Base-by-base conservation (phyloP, 2,888 invertebrate genomes). In the Brenthis hecate region DNA sequence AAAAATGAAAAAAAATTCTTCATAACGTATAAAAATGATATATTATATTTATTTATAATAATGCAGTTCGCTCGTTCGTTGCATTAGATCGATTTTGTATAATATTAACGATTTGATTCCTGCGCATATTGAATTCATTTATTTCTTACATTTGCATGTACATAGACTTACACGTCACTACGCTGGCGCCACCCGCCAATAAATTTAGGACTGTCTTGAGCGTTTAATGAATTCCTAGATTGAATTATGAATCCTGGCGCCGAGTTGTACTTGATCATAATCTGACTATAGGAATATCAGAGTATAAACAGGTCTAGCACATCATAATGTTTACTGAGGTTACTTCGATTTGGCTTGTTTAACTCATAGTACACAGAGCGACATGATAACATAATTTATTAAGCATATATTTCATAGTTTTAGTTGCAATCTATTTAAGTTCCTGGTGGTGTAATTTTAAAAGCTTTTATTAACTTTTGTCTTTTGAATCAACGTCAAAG, bases 161-260 rank as follows among this genome's bases (percentile, higher is more conserved):
- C 67, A 68, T 60, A 87, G 88, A 82, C 82, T 84, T 78, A 83
- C 82, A 84, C 85, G 85, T 86, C 89, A 87, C 82, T 83, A 73
- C 80, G 80, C 82, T 85, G 91, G 91, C 92, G 91, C 91, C 92
- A 83, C 84, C 85, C 81, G 85, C 85, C 85, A 87, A 92, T 92
- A 91, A 91, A 92, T 91, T 90, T 89, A 88, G 88, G 89, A 86
- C 86, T 88, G 91, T 88, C 88, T 87, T 85, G 82, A 81, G 85
- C 83, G 87, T 89, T 85, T 88, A 87, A 88, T 89, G 87, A 91
- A 91, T 89, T 88, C 85, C 83, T 85, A 78, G 84, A 88, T 86
- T 88, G 88, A 89, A 85, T 88, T 89, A 90, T 88, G 88, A 85
- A 82, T 80, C 82, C 82, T 81, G 86, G 86, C 87, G 88, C 84